Evolutionary conservation across 2,888 invertebrate genomes (phyloP), one percentile per base, ranked within the genome.

Genomic region (Incurvaria masculella): DNA sequence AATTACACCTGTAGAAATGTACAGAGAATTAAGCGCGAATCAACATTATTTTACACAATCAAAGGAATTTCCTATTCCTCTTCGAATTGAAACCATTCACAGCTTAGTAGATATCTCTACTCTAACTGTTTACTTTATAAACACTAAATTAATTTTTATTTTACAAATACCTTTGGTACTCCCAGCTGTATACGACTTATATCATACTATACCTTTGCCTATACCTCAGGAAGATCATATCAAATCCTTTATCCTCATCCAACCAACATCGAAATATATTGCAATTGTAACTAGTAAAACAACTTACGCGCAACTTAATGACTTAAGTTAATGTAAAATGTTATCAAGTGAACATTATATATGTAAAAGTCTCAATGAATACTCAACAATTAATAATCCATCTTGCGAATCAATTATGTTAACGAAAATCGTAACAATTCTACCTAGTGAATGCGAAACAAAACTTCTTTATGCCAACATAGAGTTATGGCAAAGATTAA

Each of bases 1-100:
- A 16, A 42, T 58, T 41, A 47, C 56, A 4, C 59, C 55, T 1
- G 43, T 11, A 10, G 51, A 56, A 21, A 23, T 59, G 11, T 54
- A 51, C n/a, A n/a, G 21, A 21, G 56, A 58, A 17, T 21, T 46
- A 18, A 19, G 18, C 16, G 10, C 21, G 38, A 26, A 45, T 39
- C 14, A 16, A 14, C 33, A 49, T 56, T 48, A 54, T 52, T 45
- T 51, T 18, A 43, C 5, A 21, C 19, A 41, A 21, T 14, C 19
- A 38, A 39, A 45, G 14, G 38, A 39, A 16, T 40, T 45, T 14
- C 39, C 45, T 19, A 19, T 45, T n/a, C 19, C 18, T 16, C 23
- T 45, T 17, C 14, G 38, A 14, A 16, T 45, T 4, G 21, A 20
- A 10, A 21, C 17, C n/a, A 45, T 45, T n/a, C 40, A 45, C 38